Percentiles rank a stretch among this genome's conserved stretches.
phyloP scores from a whole-genome alignment of 2,888 invertebrate genomes.

The Perdita meconis region DNA sequence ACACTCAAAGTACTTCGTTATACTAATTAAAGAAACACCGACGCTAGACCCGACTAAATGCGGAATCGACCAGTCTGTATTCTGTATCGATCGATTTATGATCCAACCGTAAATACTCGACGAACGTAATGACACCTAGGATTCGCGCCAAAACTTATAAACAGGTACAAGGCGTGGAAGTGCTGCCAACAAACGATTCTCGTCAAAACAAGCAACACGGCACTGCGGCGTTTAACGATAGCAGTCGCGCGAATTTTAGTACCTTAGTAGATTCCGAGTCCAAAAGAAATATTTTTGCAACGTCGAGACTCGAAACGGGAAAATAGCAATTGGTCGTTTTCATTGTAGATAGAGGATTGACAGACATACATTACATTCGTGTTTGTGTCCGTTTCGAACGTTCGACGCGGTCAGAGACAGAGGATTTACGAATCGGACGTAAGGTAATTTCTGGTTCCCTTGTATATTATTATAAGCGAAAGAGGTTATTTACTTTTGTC shows the following conservation, averaged over 20 bases:
- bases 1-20: not conserved
- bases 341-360: not conserved
- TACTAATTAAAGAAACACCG: constrained; percentile 1
- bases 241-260: constrained; percentile 31
- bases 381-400: not conserved
- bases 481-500: too few species aligned
- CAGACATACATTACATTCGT: not conserved
- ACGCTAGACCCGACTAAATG: not conserved
- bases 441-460: constrained; percentile 12
- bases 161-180: constrained; percentile 28
- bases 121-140: constrained; percentile 25
- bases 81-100: constrained; percentile 39
- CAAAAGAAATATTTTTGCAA: constrained; percentile 13
- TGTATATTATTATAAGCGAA: too few species aligned
- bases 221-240: constrained; percentile 33
- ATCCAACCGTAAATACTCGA: constrained; percentile 21
- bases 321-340: not conserved
- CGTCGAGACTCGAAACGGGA: not conserved
- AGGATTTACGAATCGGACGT: too few species aligned
- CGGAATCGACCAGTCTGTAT: not conserved
- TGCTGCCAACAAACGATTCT: constrained; percentile 39
- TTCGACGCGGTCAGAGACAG: not conserved
- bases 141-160: constrained; percentile 54
- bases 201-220: constrained; percentile 40
- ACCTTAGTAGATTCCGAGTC: not conserved